Base-by-base conservation (phyloP, 2,888 invertebrate genomes). In the Drepanosiphum platanoidis region DNA sequence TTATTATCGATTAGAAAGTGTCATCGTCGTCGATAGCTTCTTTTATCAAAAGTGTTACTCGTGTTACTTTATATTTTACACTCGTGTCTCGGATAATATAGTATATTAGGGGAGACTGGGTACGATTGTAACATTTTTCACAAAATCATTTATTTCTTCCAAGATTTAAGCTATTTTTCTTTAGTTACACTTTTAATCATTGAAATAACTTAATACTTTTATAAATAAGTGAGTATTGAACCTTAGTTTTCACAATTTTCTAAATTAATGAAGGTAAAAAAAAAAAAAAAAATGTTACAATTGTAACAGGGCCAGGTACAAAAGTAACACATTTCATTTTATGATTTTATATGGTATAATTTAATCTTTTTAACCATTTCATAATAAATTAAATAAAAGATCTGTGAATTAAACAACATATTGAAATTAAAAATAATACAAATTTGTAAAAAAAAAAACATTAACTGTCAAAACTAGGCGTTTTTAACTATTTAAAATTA, bases 261-360 rank as follows among this genome's bases (percentile, higher is more conserved):
- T 78, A 39, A 64, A 66, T 78, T 36, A 78, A 78, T 42, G 30
- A 78, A 1, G 22, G 11, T 52, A 36, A 13, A 52, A 52, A 52
- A 75, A 15, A 7, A 30, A n/a, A 61, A 52, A 52, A 52, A 75
- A 15, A 7, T 18, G 36, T 58, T 58, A 61, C 77, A 77, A 78
- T 64, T 64, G 77, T 34, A 78, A 78, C 77, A 78, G n/a, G 15
- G 39, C 39, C 39, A 64, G 64, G 77, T 18, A 78, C 77, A 78
- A 78, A 78, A 32, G 61, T 78, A 78, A 78, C 77, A 64, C n/a
- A 39, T 78, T n/a, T 74, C 27, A 34, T 61, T 61, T 77, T 74
- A 27, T 32, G 7, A 77, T 34, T 58, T 58, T 11, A 30, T 58
- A n/a, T 34, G 22, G 34, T 13, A 32, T 77, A n/a, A 36, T n/a